Conservation (phyloP, 2,113 vertebrate genomes). For the Coryphaenoides rupestris region DNA sequence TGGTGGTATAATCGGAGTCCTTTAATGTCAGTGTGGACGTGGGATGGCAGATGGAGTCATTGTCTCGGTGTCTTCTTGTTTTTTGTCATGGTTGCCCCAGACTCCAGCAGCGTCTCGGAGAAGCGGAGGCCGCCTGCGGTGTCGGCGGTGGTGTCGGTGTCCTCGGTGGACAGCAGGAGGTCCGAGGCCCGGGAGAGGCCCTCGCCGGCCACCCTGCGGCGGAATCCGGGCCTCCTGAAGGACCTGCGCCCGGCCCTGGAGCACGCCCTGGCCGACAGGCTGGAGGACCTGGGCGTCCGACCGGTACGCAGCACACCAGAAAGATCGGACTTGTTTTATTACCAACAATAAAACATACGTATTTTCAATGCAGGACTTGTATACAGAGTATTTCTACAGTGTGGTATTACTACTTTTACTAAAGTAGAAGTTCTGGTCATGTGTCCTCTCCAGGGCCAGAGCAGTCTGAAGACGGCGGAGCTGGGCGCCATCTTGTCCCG, state of each 20-base stretch:
- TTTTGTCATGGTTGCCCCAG: conserved; percentile 34
- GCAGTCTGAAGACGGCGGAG: conserved; percentile 45
- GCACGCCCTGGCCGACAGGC: conserved; percentile 73
- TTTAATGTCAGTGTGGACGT: no score
- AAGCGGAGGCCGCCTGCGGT: conserved; percentile 37
- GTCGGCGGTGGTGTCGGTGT: conserved; percentile 14
- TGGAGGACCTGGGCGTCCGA: conserved; percentile 81
- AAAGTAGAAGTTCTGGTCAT: no score
- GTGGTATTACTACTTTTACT: no score
- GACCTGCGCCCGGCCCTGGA: conserved; percentile 79
- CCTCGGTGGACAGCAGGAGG: conserved; percentile 50
- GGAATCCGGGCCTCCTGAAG: conserved; percentile 72
- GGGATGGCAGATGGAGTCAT: neutral
- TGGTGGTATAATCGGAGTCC: no score
- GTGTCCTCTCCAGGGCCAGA: conserved; percentile 45
- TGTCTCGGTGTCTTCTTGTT: neutral
- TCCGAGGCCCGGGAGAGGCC: conserved; percentile 31
- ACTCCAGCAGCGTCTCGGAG: conserved; percentile 65
- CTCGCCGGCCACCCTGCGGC: conserved; percentile 64
- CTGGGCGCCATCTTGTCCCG: conserved; percentile 36
- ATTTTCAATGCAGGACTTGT: no score
- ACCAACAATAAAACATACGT: no score
- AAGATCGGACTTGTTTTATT: no score
- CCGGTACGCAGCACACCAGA: conserved; percentile 65
- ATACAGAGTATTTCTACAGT: no score